These are phyloP conservation scores for Nemopilema nomurai DNA, from an alignment of 30 jellyfish, hydroid and myxozoan genomes.

Conservation along the genomic window DNA sequence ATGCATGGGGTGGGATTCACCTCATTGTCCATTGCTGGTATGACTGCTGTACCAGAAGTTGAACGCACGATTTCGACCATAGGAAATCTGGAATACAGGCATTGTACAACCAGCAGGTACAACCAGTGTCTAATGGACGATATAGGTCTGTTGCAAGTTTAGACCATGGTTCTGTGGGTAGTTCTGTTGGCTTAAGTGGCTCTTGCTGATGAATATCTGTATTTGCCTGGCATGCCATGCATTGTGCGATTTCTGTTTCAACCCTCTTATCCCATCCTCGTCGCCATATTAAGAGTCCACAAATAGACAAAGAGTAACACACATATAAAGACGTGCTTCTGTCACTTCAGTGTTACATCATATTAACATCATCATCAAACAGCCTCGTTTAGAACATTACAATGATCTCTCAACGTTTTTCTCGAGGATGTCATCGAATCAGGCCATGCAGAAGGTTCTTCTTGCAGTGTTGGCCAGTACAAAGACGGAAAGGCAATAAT, in stretches of 20 bases:
- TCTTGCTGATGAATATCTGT: conserved; percentile 29
- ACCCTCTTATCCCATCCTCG: conserved; percentile 16
- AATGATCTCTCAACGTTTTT: background rate
- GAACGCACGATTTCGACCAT: conserved; percentile 16
- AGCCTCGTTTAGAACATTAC: no score
- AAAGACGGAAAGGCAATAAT: background rate
- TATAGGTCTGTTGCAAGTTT: conserved; percentile 36
- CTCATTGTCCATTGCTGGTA: conserved; percentile 8
- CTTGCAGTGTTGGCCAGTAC: background rate
- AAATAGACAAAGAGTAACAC: no score
- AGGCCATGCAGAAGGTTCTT: conserved; percentile 17
- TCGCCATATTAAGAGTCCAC: no score
- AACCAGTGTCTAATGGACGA: background rate
- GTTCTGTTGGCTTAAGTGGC: conserved; percentile 42
- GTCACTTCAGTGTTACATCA: no score
- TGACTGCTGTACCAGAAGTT: background rate
- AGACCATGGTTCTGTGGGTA: conserved; percentile 43
- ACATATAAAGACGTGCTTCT: no score
- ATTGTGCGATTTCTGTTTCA: conserved; percentile 10
- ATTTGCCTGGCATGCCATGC: conserved; percentile 40
- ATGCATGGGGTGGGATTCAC: background rate
- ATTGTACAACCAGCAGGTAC: conserved; percentile 15
- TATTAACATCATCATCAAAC: no score
- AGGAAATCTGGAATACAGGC: conserved; percentile 3
- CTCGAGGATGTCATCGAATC: background rate